These are phyloP conservation scores for Climacteris rufus DNA, from an alignment of 2,113 vertebrate species.

Conservation along the genomic window DNA sequence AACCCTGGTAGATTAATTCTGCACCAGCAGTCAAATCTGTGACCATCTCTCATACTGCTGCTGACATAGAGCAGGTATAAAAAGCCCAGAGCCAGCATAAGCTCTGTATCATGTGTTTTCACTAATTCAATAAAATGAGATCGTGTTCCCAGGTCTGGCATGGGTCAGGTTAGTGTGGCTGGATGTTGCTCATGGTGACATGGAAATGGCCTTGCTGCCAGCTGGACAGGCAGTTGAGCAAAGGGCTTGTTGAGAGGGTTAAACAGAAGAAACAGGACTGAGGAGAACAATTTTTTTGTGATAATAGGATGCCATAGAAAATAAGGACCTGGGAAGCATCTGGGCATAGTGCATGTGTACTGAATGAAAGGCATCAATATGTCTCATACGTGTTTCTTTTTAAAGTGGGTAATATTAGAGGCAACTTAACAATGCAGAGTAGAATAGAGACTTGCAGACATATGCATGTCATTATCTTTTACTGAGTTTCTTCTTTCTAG, in stretches of 20 bases:
- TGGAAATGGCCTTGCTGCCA: background rate
- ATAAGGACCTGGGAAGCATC: background rate
- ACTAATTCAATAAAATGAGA: background rate
- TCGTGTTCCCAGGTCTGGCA: background rate
- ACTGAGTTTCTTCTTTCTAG: background rate
- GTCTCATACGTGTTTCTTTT: background rate
- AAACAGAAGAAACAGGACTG: background rate
- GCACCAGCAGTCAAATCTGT: background rate
- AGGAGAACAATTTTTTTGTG: background rate
- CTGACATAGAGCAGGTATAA: background rate
- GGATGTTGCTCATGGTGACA: accelerated
- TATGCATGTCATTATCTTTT: background rate
- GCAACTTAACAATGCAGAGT: background rate
- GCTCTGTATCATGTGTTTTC: background rate
- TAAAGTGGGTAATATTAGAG: background rate
- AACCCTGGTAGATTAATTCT: background rate
- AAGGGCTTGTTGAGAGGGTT: background rate
- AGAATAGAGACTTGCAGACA: background rate
- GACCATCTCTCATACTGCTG: background rate
- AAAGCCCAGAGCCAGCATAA: background rate
- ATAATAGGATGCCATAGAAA: background rate
- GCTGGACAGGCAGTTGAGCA: background rate
- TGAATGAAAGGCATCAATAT: background rate
- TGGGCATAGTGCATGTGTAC: background rate
- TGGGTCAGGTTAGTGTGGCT: background rate